Percentiles rank a stretch among this genome's conserved stretches.
Evolutionary conservation across 2,888 invertebrate species (phyloP).

Genomic region (Glyphotaelius pellucidus): DNA sequence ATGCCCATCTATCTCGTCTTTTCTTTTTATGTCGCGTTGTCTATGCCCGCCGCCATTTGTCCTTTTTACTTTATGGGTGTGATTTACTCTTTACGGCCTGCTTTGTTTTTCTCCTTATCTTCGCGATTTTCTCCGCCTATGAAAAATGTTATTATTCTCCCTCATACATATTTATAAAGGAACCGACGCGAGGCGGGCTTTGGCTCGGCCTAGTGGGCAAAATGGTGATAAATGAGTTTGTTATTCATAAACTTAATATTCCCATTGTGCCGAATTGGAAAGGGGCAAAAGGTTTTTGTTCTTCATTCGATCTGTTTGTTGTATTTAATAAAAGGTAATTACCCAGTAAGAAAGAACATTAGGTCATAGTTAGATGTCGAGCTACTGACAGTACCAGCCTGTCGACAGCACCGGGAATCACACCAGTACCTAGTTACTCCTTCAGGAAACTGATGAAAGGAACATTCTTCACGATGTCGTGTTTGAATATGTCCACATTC

Average conservation of each 20-base stretch:
- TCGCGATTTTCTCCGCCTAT: slow-evolving; percentile 36
- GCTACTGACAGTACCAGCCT: no score
- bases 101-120: slow-evolving; percentile 52
- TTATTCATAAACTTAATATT: slow-evolving; percentile 22
- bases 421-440: no score
- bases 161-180: slow-evolving; percentile 42
- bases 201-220: slow-evolving; percentile 16
- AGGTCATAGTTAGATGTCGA: no score
- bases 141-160: slow-evolving; percentile 47
- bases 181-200: background rate
- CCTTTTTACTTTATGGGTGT: slow-evolving; percentile 66
- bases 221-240: slow-evolving; percentile 26
- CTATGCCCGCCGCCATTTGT: slow-evolving; percentile 58
- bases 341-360: no score
- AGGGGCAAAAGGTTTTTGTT: background rate
- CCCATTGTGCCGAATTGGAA: background rate
- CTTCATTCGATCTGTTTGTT: background rate
- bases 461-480: no score
- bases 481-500: no score
- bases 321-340: background rate
- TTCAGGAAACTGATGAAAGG: no score
- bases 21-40: slow-evolving; percentile 58
- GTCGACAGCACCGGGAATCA: no score
- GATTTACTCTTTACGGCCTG: slow-evolving; percentile 64
- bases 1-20: slow-evolving; percentile 62